These are phyloP conservation scores for Griposia aprilina DNA, from an alignment of 2,888 invertebrate species.

Conservation along the genomic window DNA sequence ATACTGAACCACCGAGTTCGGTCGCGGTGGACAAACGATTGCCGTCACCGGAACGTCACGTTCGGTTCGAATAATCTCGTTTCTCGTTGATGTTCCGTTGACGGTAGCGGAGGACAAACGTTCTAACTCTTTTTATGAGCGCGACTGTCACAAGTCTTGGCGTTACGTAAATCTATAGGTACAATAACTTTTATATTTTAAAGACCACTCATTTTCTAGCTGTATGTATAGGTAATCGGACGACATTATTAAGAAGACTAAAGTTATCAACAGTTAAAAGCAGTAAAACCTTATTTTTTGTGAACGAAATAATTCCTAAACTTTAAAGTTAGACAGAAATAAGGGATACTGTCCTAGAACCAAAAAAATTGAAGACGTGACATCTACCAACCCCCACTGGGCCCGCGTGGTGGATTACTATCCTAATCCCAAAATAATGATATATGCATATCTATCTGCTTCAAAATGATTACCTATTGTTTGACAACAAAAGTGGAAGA, in stretches of 20 bases:
- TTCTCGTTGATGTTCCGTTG: not conserved
- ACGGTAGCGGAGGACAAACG: not conserved
- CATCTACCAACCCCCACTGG: too few relatives aligned
- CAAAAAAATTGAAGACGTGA: too few relatives aligned
- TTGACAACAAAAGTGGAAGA: constrained; percentile 18
- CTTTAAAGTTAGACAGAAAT: not conserved
- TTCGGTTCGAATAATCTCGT: not conserved
- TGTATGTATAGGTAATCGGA: constrained; percentile 15
- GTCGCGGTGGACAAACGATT: not conserved
- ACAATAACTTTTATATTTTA: constrained; percentile 23
- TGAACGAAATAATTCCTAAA: not conserved
- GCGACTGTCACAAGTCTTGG: not conserved
- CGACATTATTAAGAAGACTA: constrained; percentile 26
- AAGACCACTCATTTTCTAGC: constrained; percentile 33
- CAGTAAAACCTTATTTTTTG: not conserved
- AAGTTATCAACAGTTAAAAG: constrained; percentile 16
- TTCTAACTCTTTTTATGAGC: not conserved
- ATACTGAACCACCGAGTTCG: not conserved
- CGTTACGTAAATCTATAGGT: not conserved
- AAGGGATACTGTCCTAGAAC: not conserved
- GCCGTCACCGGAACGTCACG: not conserved
- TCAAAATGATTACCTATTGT: not conserved
- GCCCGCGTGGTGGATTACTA: too few relatives aligned
- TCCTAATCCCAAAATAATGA: not conserved
- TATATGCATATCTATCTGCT: not conserved